Evolutionary conservation across 2,797 vertebrate species (phyloP).

Genomic region (Crax fasciolata): DNA sequence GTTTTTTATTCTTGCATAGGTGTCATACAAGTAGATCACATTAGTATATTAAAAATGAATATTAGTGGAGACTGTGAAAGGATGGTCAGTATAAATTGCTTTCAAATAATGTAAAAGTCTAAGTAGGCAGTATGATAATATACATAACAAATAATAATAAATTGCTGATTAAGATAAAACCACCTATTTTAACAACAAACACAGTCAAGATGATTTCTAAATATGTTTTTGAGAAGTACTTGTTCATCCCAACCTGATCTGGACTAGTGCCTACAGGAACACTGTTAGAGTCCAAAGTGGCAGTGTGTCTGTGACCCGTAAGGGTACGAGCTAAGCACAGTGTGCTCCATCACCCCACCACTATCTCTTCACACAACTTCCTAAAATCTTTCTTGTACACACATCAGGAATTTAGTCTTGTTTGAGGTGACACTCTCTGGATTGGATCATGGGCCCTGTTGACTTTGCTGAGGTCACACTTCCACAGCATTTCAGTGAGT

Average conservation of each 20-base stretch:
- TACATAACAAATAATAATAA: slow-evolving; percentile 63
- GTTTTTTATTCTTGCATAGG: slow-evolving; percentile 41
- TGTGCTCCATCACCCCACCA: neutral
- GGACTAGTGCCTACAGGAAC: neutral
- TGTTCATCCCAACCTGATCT: neutral
- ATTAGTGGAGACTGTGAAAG: slow-evolving; percentile 39
- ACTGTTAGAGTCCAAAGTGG: rapidly evolving
- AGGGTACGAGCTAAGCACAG: neutral
- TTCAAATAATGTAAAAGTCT: slow-evolving; percentile 42
- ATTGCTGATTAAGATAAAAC: slow-evolving; percentile 21
- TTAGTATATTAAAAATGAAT: slow-evolving; percentile 50
- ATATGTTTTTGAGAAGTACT: slow-evolving; percentile 11
- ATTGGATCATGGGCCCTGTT: neutral
- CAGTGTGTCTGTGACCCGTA: neutral
- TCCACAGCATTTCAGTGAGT: neutral
- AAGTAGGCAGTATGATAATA: slow-evolving; percentile 51
- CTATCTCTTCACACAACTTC: neutral
- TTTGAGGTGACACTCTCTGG: neutral
- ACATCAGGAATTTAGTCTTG: neutral
- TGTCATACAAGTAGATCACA: slow-evolving; percentile 30
- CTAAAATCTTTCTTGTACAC: neutral
- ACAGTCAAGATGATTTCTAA: slow-evolving; percentile 35
- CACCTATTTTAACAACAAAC: slow-evolving; percentile 40
- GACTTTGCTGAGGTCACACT: neutral
- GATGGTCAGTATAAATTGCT: slow-evolving; percentile 62